Conservation (phyloP, 2,888 invertebrate genomes). For the Hirudinaria manillensis region DNA sequence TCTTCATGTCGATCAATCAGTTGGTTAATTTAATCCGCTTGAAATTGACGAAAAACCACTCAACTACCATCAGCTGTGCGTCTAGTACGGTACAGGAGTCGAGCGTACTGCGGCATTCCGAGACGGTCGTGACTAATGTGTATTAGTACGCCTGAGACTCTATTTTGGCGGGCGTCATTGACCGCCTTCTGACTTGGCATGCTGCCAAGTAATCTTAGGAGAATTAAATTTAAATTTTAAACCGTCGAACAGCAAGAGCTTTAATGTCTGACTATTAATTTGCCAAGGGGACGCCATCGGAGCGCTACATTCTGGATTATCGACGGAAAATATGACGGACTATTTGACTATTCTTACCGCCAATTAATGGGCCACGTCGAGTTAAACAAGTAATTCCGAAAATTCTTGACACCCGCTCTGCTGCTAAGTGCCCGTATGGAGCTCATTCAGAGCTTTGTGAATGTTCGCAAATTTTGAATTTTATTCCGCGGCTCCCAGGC, state of each 20-base stretch:
- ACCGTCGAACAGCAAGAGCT: not conserved
- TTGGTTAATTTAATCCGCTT: not conserved
- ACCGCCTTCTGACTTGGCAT: conserved; percentile 11
- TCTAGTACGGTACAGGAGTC: conserved; percentile 11
- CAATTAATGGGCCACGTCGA: conserved; percentile 11
- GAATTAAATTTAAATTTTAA: not conserved
- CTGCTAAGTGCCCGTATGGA: not conserved
- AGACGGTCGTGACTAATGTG: conserved; percentile 18
- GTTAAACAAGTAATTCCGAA: conserved; percentile 13
- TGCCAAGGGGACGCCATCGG: not conserved
- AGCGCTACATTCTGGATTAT: too few relatives aligned
- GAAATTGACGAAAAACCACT: conserved; percentile 16
- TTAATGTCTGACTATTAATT: not conserved
- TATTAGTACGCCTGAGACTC: conserved; percentile 22
- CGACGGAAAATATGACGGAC: not conserved
- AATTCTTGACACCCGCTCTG: conserved; percentile 7
- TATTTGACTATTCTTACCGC: conserved; percentile 1
- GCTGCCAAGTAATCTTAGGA: conserved; percentile 4
- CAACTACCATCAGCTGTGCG: conserved; percentile 15
- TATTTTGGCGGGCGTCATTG: conserved; percentile 25
- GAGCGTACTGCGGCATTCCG: conserved; percentile 13
- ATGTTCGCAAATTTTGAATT: conserved; percentile 1
- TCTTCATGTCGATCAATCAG: conserved; percentile 9
- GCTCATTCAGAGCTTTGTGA: conserved; percentile 11
- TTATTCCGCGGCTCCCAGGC: too few relatives aligned